A percentile compares a stretch with the other conserved stretches of the same genome.
These are phyloP conservation scores for Oryzias dopingdopingensis DNA, from an alignment of 2,797 vertebrate genomes.

Conservation along the genomic window DNA sequence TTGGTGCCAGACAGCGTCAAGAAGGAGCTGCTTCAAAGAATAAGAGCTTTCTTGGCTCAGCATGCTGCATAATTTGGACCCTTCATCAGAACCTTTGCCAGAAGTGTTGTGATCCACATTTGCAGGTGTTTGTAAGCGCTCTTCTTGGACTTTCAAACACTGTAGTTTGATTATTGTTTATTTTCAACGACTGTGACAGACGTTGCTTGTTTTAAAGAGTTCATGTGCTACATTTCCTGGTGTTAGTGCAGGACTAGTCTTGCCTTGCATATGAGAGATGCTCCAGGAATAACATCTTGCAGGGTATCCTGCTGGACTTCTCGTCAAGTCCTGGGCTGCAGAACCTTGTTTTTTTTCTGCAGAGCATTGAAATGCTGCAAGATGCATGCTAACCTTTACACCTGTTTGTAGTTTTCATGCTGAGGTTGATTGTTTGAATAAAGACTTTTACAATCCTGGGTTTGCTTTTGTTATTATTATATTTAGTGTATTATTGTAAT, in stretches of 20 bases:
- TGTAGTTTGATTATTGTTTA: background rate
- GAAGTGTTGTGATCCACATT: slow-evolving; percentile 6
- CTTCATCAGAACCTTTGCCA: slow-evolving; percentile 14
- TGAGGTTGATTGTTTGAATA: no score
- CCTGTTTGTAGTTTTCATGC: no score
- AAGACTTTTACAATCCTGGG: no score
- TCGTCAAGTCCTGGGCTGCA: no score
- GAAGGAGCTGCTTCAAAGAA: slow-evolving; percentile 97
- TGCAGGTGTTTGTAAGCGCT: slow-evolving; percentile 16
- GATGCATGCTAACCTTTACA: no score
- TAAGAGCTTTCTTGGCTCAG: slow-evolving; percentile 94
- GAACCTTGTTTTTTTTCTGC: no score
- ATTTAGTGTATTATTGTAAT: no score
- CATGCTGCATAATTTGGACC: slow-evolving; percentile 79
- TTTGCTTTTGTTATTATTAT: no score
- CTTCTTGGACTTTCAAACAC: slow-evolving; percentile 1
- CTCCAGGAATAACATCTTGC: slow-evolving; percentile 2
- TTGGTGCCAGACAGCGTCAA: slow-evolving; percentile 98
- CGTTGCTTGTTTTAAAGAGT: background rate
- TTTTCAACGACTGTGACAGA: slow-evolving; percentile 1
- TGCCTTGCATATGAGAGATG: slow-evolving; percentile 32
- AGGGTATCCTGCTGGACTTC: no score
- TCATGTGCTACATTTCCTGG: slow-evolving; percentile 7
- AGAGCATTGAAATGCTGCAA: no score
- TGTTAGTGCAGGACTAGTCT: slow-evolving; percentile 13